phyloP scores from a whole-genome alignment of 2,797 vertebrate species.

The Cirrhinus mrigala region DNA sequence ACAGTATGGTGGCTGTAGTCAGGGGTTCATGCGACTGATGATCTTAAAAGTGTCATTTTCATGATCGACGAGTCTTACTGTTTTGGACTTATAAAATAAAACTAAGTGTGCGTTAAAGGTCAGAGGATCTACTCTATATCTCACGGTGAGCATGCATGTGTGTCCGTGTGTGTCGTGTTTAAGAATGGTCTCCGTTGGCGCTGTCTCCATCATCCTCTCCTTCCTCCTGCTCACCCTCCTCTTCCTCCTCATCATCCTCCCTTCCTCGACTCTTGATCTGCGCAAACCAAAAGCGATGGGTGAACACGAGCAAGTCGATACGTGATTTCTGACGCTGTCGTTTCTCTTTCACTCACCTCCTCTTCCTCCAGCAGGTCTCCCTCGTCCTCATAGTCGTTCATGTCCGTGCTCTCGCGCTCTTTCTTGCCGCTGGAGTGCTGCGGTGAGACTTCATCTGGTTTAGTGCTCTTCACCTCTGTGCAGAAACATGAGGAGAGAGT shows the following conservation, averaged over 20 bases:
- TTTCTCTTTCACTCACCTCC: conserved; percentile 60
- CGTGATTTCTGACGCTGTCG: neutral
- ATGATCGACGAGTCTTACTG: neutral
- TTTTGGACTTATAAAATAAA: conserved; percentile 7
- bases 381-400: conserved; percentile 86
- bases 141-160: conserved; percentile 35
- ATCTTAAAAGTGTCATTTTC: neutral
- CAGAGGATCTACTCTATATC: conserved; percentile 25
- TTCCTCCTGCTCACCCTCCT: conserved; percentile 83
- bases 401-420: conserved; percentile 76
- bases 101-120: conserved; percentile 1
- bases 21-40: neutral
- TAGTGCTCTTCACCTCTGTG: conserved; percentile 79
- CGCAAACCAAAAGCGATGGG: neutral
- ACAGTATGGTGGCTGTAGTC: neutral
- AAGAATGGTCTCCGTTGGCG: conserved; percentile 85
- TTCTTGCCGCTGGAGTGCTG: conserved; percentile 77
- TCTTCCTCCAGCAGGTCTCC: conserved; percentile 87
- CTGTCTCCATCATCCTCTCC: conserved; percentile 89
- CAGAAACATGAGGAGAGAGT: neutral
- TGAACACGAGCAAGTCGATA: neutral
- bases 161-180: conserved; percentile 50
- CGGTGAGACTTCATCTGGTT: conserved; percentile 80
- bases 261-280: conserved; percentile 73
- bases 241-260: conserved; percentile 75